Evolutionary conservation across 2,113 vertebrate species (phyloP).

Genomic region (Mustelus asterias): DNA sequence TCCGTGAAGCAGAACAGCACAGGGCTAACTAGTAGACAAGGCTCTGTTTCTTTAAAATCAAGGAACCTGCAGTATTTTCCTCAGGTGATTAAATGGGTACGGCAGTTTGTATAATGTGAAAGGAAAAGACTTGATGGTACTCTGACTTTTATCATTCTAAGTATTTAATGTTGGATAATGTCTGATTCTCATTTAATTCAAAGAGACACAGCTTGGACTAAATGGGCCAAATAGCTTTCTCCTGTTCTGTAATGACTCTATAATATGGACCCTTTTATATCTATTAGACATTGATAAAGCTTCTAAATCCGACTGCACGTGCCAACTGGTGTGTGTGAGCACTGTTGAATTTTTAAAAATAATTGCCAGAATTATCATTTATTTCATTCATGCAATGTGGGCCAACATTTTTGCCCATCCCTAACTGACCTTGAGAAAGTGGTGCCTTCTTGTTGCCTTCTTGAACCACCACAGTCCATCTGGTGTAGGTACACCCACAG

Average conservation of each 20-base stretch:
- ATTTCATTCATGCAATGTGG: too few relatives aligned
- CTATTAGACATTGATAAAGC: not conserved
- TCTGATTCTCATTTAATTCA: not conserved
- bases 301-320: not conserved
- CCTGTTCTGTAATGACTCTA: too few relatives aligned
- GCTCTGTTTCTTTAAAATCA: not conserved
- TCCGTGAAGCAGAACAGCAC: not conserved
- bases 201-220: not conserved
- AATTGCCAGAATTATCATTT: not conserved
- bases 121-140: not conserved
- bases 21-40: not conserved
- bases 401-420: too few relatives aligned
- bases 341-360: not conserved
- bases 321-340: not conserved
- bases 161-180: not conserved
- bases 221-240: too few relatives aligned
- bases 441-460: too few relatives aligned
- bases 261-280: not conserved
- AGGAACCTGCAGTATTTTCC: not conserved
- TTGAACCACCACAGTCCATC: too few relatives aligned
- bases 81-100: not conserved
- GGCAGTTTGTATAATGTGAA: not conserved
- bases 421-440: too few relatives aligned
- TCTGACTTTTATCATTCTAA: not conserved
- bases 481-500: too few relatives aligned